Base-by-base conservation (phyloP, 2,888 invertebrate species). In the Tineola bisselliella region DNA sequence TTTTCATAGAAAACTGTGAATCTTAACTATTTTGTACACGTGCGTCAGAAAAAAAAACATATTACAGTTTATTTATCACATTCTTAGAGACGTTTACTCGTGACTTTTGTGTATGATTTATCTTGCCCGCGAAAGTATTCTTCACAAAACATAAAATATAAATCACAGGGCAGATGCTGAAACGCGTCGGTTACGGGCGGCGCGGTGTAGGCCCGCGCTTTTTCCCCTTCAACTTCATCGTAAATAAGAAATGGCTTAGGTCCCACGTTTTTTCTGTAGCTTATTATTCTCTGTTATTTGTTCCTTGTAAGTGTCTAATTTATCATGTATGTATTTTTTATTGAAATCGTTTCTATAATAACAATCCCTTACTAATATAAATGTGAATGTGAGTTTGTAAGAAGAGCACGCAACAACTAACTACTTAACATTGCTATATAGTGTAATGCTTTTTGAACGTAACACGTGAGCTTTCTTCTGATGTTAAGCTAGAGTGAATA, bases 131-230 rank as follows among this genome's bases (percentile, higher is more conserved):
- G n/a, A 48, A 44, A 56, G 44, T 44, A 56, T 61, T 44, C 57
- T 44, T 57, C 61, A 44, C 59, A 62, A 62, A 59, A 62, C 60
- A 61, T 43, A 63, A 59, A 61, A 62, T 64, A 66, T 69, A 69
- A 69, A 69, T 69, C 69, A 68, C 65, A 57, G 52, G 65, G 56
- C 68, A 64, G 66, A 63, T 67, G 67, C 59, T 59, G 43, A n/a
- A 8, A 62, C 48, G 62, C 48, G 54, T 64, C 38, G 19, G 63
- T 60, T 52, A 61, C 62, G 62, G 25, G 25, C 56, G 38, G 62
- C 52, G 31, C 56, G n/a, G 10, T 19, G 17, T 56, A 12, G 2
- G 25, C 25, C 6, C 25, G 2, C 12, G n/a, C 15, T 58, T 58
- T 58, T 58, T 58, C 13, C 19, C 30, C 58, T 25, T 48, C 48